phyloP scores from a whole-genome alignment of 1,140 invertebrate species.

The Conus ventricosus region DNA sequence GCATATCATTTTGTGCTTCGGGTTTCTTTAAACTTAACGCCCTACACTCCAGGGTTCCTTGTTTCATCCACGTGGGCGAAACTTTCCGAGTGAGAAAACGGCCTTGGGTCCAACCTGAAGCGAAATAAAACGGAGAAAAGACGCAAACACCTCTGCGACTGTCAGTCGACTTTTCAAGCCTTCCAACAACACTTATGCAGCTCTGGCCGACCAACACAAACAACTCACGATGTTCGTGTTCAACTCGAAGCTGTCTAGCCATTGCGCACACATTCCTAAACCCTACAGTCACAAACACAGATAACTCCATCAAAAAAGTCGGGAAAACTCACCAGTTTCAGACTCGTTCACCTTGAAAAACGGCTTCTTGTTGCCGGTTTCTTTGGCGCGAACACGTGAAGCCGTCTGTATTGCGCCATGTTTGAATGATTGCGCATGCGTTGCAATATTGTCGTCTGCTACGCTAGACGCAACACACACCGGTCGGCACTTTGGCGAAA shows the following conservation, averaged over 20 bases:
- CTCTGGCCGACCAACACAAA: neutral
- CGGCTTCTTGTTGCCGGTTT: neutral
- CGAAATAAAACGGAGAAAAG: neutral
- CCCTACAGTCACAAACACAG: neutral
- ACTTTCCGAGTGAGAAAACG: too few species aligned
- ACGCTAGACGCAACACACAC: neutral
- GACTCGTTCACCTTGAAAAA: neutral
- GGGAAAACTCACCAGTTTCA: neutral
- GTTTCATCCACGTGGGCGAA: too few species aligned
- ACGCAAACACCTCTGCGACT: neutral
- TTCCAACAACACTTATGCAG: neutral
- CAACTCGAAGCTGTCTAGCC: neutral
- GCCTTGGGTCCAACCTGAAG: too few species aligned
- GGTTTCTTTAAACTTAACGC: too few species aligned
- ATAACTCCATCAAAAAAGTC: neutral
- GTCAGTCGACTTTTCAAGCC: neutral
- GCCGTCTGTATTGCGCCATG: slow-evolving; percentile 13
- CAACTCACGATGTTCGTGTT: neutral
- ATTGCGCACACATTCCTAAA: neutral
- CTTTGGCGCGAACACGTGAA: slow-evolving; percentile 25
- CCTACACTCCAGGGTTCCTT: too few species aligned
- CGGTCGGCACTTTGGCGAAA: neutral
- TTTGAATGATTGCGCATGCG: slow-evolving; percentile 27
- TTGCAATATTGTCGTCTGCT: slow-evolving; percentile 26
- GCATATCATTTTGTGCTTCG: too few species aligned